A percentile compares a stretch with the other conserved stretches of the same genome.
phyloP scores from a whole-genome alignment of 2,113 vertebrate species.

The Marcusenius ussheri region DNA sequence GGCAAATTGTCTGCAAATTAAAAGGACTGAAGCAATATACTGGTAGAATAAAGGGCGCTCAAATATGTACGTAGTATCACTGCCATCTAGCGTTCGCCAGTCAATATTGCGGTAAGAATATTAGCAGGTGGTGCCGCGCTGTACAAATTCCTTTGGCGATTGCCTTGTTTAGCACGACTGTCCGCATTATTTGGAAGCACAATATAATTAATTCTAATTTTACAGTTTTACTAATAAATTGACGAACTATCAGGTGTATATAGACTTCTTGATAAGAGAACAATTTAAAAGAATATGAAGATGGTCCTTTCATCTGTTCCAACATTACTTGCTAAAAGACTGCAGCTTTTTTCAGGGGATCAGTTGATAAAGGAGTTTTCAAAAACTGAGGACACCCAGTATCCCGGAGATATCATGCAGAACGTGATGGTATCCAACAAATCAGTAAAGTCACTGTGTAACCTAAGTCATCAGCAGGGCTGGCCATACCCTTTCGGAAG shows the following conservation, averaged over 20 bases:
- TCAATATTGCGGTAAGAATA: not conserved
- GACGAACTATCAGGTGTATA: not conserved
- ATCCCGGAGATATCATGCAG: not conserved
- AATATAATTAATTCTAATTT: not conserved
- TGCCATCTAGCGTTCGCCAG: not conserved
- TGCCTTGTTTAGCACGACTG: not conserved
- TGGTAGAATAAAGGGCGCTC: not conserved
- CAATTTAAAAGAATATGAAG: not conserved
- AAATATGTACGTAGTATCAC: not conserved
- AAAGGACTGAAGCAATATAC: not conserved
- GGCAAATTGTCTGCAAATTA: not conserved
- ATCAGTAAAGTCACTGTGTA: not conserved
- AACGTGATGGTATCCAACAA: not conserved
- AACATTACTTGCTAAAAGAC: not conserved
- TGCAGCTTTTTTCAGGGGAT: not conserved
- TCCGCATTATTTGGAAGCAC: not conserved
- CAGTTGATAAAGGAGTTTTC: not conserved
- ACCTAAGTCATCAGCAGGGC: not conserved
- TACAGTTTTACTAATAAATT: not conserved
- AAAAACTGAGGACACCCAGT: not conserved
- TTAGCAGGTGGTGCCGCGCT: not conserved
- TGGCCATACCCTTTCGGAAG: not conserved
- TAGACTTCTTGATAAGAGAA: not conserved
- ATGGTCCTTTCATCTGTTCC: not conserved
- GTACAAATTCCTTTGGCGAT: not conserved